Base-by-base conservation (phyloP, 30 jellyfish, hydroid and myxozoan genomes). In the Calvadosia cruxmelitensis region DNA sequence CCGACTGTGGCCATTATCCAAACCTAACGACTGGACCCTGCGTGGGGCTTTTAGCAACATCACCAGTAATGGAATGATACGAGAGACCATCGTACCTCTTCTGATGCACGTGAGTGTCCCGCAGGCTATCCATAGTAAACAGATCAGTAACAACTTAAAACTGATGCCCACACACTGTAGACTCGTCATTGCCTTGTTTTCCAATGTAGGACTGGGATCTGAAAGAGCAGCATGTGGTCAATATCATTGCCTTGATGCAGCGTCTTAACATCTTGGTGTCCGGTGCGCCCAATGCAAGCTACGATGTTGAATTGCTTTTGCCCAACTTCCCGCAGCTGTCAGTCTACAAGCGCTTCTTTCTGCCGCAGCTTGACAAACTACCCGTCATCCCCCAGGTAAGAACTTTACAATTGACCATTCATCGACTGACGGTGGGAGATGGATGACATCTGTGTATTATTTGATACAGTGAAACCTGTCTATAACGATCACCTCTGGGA, bases 1-100 rank as follows among this genome's bases (percentile, higher is more conserved):
- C 64, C 57, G 87, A 3, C 53, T 89, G 24, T 89, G 98, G 98
- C 93, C 93, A 3, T 72, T 49, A 31, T 81, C 84, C 29, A 89
- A 89, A 80, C 98, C 98, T 15, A 73, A 89, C 33, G 98, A 89
- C 30, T 89, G 98, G 98, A 89, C 98, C 53, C 75, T 89, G 84
- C 84, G 98, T 50, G 87, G 87, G 5, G 91, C 98, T 2, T 89
- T 89, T 68, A 77, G 66, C 32, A 72, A 89, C 70, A 82, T 89
- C 30, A 75, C 94, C 3, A 74, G 68, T 65, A 81, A 77, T 72
- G 98, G 98, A 27, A 73, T 80, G 93, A 80, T 89, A 3, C 93
- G 95, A 13, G 98, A 89, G 67, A 72, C 95, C 23, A 89, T 89
- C 52, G 72, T 89, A 2, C 98, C 98, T 27, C 33, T 89, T 71